Evolutionary conservation across 2,888 invertebrate species (phyloP).

Genomic region (Auanema freiburgensis): DNA sequence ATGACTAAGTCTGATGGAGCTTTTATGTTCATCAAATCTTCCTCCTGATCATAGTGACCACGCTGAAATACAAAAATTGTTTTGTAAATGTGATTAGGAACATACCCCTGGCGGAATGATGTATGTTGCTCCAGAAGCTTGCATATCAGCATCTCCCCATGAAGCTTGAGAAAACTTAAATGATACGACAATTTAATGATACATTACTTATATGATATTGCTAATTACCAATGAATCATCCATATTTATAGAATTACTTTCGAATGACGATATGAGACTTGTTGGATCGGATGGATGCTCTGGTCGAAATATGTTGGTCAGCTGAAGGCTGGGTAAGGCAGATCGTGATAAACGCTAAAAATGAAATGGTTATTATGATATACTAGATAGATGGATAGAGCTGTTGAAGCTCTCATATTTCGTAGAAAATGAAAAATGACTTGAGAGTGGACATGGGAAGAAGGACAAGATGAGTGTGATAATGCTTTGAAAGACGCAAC

Average conservation of each 20-base stretch:
- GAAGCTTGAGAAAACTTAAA: constrained; percentile 45
- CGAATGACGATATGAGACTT: constrained; percentile 27
- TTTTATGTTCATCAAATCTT: constrained; percentile 36
- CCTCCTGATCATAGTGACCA: constrained; percentile 19
- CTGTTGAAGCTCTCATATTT: neutral
- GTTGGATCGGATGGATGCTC: constrained; percentile 26
- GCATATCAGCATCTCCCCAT: constrained; percentile 41
- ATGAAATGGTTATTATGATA: neutral
- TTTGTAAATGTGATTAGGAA: neutral
- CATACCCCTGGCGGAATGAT: constrained; percentile 21
- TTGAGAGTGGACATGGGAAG: neutral
- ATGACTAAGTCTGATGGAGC: constrained; percentile 30
- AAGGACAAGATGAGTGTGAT: neutral
- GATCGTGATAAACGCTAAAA: constrained; percentile 44
- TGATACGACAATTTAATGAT: neutral
- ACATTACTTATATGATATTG: neutral
- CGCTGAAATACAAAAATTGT: constrained; percentile 4
- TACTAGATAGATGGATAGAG: neutral
- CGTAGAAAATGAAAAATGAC: neutral
- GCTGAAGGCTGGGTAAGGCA: constrained; percentile 36
- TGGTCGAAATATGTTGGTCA: constrained; percentile 23
- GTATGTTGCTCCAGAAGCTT: constrained; percentile 22
- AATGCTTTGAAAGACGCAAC: neutral
- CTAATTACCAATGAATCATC: constrained; percentile 39
- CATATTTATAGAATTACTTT: constrained; percentile 27